These are phyloP conservation scores for Pristionchus pacificus DNA, from an alignment of 1,140 invertebrate species.

Conservation along the genomic window DNA sequence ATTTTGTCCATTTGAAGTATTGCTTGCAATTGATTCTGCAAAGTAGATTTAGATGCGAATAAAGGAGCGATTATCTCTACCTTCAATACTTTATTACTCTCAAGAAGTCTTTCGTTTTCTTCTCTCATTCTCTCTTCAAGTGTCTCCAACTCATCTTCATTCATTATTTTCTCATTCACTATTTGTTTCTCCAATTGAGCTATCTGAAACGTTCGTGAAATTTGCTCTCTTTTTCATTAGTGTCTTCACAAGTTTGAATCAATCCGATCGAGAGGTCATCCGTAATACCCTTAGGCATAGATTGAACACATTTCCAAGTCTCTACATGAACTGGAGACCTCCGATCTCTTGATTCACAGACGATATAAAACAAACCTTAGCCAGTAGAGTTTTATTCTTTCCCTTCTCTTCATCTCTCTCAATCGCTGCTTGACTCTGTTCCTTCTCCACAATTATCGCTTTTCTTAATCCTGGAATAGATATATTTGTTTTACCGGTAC, in stretches of 20 bases:
- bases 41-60: slow-evolving; percentile 3
- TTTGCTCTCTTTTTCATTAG: background rate
- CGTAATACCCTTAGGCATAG: too few species aligned
- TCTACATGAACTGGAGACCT: too few species aligned
- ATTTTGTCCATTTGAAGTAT: slow-evolving; percentile 44
- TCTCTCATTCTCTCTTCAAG: slow-evolving; percentile 48
- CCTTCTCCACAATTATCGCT: slow-evolving; percentile 69
- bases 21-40: slow-evolving; percentile 44
- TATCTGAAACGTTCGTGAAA: slow-evolving; percentile 28
- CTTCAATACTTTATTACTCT: slow-evolving; percentile 45
- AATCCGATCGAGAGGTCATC: too few species aligned
- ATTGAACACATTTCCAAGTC: too few species aligned
- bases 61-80: slow-evolving; percentile 29
- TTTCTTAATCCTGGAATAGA: slow-evolving; percentile 71
- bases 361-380: slow-evolving; percentile 16
- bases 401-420: slow-evolving; percentile 42
- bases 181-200: slow-evolving; percentile 45
- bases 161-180: slow-evolving; percentile 35
- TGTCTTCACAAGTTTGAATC: too few species aligned
- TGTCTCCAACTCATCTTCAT: slow-evolving; percentile 48
- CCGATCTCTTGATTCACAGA: background rate
- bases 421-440: slow-evolving; percentile 42
- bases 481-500: background rate
- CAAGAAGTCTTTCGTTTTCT: slow-evolving; percentile 46
- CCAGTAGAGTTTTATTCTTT: slow-evolving; percentile 37